Base-by-base conservation (phyloP, 2,113 vertebrate genomes). In the Natator depressus region DNA sequence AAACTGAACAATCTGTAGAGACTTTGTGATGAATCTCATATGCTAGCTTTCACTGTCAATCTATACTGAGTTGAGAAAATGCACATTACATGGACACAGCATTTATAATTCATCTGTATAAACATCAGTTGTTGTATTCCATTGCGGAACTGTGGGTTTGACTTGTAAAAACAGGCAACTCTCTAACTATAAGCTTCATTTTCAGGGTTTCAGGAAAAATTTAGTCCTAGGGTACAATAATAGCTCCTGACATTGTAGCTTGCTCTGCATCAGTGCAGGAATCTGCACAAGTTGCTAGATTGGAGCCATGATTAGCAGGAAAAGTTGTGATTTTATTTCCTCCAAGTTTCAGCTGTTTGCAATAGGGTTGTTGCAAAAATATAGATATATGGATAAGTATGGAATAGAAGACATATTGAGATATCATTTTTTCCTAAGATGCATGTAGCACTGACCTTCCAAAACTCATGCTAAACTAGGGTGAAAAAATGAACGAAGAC, bases 181-280 rank as follows among this genome's bases (percentile, higher is more conserved):
- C 13, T 57, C 20, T n/a, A 96, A 79, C 27, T 87, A 54, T 8
- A 87, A 76, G 31, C 3, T 46, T 90, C 2, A 54, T 96, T 94
- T 93, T 91, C 20, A 93, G 90, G 62, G 5, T n/a, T 90, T 29
- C 55, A 95, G 47, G n/a, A 82, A 87, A 87, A 59, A 91, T 27
- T 76, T 78, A 13, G n/a, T 38, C n/a, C 27, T 78, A 35, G 51
- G 25, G 51, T 79, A n/a, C 35, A 31, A 93, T 65, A 91, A 82
- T 4, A 84, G 11, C 0, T 6, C 25, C 10, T 93, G 86, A 88
- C 13, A 8, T 42, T 10, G 65, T 17, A 84, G 12, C n/a, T 88
- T 76, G 50, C 50, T 92, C 27, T 51, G 0, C 84, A 8, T 82
- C 53, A 89, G 46, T 88, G 11, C 20, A 91, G 49, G 38, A 51